Conservation (phyloP, 2,888 invertebrate species). For the Drosophila neonasuta region DNA sequence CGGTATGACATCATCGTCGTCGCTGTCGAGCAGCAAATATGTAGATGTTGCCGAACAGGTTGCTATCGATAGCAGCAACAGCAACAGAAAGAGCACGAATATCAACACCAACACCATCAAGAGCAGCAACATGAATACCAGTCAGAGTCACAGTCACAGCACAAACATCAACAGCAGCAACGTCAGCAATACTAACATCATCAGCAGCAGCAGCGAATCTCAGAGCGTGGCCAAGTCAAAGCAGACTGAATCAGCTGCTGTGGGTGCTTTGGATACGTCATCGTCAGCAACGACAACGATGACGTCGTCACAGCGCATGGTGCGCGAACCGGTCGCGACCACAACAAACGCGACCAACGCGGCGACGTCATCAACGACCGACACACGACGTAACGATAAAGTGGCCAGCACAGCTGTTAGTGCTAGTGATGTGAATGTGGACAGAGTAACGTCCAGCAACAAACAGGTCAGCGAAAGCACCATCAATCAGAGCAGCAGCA, state of each 20-base stretch:
- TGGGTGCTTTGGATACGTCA: constrained; percentile 47
- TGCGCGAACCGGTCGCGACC: constrained; percentile 59
- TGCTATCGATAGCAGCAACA: constrained; percentile 60
- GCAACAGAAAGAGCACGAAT: constrained; percentile 37
- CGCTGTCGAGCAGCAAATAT: constrained; percentile 58
- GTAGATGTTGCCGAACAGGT: constrained; percentile 65
- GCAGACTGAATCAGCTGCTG: constrained; percentile 32
- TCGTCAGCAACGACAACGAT: constrained; percentile 51
- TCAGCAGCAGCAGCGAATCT: constrained; percentile 59
- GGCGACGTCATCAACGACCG: constrained; percentile 51
- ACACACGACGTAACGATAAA: constrained; percentile 48
- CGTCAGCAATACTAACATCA: constrained; percentile 34
- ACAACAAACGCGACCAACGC: constrained; percentile 56
- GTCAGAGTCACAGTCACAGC: constrained; percentile 27
- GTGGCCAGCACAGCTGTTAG: constrained; percentile 51
- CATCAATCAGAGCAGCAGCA: constrained; percentile 49
- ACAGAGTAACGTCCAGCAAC: constrained; percentile 24
- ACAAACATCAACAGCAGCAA: constrained; percentile 36
- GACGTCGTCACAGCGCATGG: constrained; percentile 65
- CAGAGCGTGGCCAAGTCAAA: constrained; percentile 65
- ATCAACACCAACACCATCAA: constrained; percentile 38
- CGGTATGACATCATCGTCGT: constrained; percentile 78
- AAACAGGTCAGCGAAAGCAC: constrained; percentile 65
- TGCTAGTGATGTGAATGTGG: constrained; percentile 21
- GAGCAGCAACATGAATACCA: constrained; percentile 39